Evolutionary conservation across 2,888 invertebrate species (phyloP), one percentile per base, ranked within the genome.

Genomic region (Aspidiotus rigidus): DNA sequence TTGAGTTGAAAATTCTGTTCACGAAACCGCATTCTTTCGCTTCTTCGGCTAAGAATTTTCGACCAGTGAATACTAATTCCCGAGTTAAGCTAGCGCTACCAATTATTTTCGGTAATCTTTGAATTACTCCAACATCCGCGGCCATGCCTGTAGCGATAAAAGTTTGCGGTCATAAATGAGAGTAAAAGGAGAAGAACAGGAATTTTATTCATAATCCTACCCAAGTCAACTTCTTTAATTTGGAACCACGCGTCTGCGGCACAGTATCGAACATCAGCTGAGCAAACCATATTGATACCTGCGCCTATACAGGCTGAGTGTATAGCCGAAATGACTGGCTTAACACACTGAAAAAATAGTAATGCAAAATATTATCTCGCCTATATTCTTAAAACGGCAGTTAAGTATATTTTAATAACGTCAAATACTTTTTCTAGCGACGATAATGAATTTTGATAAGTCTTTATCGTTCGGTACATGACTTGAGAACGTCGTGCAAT

Each of bases 51-150:
- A 81, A 79, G 74, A 98, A 83, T 77, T 88, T 71, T 54, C 97
- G 81, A 0, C 87, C 93, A 0, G 97, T 95, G 74, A 83, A 91
- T 72, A 90, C 89, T 0, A 98, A 80, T 77, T 99, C 99, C 17
- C 95, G 81, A 0, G 85, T 89, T 72, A 92, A 81, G 73, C 96
- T 94, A 53, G 90, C 86, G 75, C 87, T 95, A 16, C 94, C 93
- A 42, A 97, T 83, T 5, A 91, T 80, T 81, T 92, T 95, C 2
- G 97, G 97, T 15, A 99, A 79, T 72, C 97, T 84, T 77, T 98
- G 98, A 54, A 99, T 79, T 0, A 90, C 87, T 0, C 99, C 99
- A 0, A 98, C 90, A 80, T 99, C 99, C 6, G 98, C 94, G 6
- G 97, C 94, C 79, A 99, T 81, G 0, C 98, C 98, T 67, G 88